A percentile compares a stretch with the other conserved stretches of the same genome.
These are phyloP conservation scores for Eueides isabella DNA, from an alignment of 1,140 invertebrate genomes.

Conservation along the genomic window DNA sequence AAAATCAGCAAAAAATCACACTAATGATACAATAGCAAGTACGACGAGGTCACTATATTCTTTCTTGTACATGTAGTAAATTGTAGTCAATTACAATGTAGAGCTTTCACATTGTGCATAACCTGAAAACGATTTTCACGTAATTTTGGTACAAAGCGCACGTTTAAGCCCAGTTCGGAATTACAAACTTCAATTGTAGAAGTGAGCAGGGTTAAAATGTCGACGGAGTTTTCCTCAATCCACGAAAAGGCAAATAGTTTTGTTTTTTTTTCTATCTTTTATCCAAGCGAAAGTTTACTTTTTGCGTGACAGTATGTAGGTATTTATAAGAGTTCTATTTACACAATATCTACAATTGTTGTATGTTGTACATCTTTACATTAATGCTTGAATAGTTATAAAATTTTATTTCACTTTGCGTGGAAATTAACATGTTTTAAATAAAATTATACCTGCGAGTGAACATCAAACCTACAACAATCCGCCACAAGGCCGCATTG, in stretches of 20 bases:
- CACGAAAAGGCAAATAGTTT: slow-evolving; percentile 53
- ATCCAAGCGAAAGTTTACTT: neutral
- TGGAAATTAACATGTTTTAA: no score
- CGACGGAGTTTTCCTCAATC: slow-evolving; percentile 66
- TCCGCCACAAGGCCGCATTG: no score
- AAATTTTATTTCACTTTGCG: no score
- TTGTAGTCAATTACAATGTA: slow-evolving; percentile 8
- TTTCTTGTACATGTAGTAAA: neutral
- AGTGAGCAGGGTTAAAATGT: slow-evolving; percentile 53
- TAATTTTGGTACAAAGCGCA: slow-evolving; percentile 5
- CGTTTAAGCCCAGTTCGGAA: slow-evolving; percentile 23
- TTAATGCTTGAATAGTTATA: no score
- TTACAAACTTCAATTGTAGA: slow-evolving; percentile 43
- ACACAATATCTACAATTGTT: no score
- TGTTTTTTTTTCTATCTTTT: slow-evolving; percentile 56
- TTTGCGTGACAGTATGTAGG: neutral
- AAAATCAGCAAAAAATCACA: neutral
- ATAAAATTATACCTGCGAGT: no score
- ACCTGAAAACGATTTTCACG: slow-evolving; percentile 16
- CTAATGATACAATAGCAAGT: neutral
- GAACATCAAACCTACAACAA: no score
- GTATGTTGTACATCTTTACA: no score
- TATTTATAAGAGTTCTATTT: no score
- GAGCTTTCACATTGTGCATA: neutral
- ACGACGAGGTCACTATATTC: slow-evolving; percentile 2